Conservation (phyloP, 1,140 invertebrate species). For the Tetragnatha versicolor region DNA sequence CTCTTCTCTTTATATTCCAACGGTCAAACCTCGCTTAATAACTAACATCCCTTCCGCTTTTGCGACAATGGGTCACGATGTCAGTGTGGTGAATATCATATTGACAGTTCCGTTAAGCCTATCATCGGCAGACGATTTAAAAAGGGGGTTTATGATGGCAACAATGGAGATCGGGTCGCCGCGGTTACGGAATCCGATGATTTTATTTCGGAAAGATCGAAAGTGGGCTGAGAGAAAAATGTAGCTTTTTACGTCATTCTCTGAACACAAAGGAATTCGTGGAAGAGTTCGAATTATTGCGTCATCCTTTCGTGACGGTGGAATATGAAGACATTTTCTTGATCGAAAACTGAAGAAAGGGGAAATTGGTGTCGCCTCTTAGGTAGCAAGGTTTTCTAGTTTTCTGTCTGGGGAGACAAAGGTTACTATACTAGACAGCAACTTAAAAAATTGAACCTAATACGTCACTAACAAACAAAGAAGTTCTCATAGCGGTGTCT, state of each 20-base stretch:
- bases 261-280: not conserved
- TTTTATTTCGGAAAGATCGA: not conserved
- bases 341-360: no score
- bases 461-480: no score
- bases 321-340: no score
- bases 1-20: not conserved
- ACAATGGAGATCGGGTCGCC: conserved; percentile 27
- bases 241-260: conserved; percentile 3
- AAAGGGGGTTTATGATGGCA: conserved; percentile 6
- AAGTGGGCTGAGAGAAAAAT: conserved; percentile 17
- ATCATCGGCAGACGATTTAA: conserved; percentile 10
- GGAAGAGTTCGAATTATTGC: no score
- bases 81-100: conserved; percentile 33
- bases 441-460: no score
- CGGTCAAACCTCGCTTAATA: not conserved
- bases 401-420: no score
- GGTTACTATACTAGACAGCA: no score
- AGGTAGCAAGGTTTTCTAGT: no score
- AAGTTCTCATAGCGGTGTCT: no score
- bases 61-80: conserved; percentile 30
- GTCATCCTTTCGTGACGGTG: no score
- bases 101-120: conserved; percentile 21
- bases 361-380: no score
- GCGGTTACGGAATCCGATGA: conserved; percentile 7
- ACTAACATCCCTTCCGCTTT: not conserved